These are phyloP conservation scores for Archocentrus centrarchus DNA, from an alignment of 2,113 vertebrate genomes.

Conservation along the genomic window DNA sequence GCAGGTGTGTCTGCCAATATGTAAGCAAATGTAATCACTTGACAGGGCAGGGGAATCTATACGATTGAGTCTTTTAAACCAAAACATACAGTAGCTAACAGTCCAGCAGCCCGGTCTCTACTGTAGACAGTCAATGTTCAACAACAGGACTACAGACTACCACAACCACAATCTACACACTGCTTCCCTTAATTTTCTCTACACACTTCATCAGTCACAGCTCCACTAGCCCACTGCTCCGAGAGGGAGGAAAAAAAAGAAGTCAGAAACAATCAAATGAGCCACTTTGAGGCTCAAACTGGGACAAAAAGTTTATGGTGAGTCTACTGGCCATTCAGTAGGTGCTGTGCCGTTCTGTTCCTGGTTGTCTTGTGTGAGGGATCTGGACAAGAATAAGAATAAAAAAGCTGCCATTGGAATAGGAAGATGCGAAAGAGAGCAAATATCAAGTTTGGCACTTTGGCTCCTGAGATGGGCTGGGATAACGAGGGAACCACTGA, in stretches of 20 bases:
- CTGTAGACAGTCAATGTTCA: constrained; percentile 69
- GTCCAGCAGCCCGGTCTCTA: constrained; percentile 72
- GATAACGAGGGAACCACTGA: background rate
- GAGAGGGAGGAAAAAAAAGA: background rate
- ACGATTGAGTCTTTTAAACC: constrained; percentile 51
- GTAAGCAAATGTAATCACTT: constrained; percentile 47
- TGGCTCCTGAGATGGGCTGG: background rate
- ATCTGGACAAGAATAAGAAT: constrained; percentile 71
- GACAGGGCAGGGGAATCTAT: constrained; percentile 37
- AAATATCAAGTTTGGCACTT: background rate
- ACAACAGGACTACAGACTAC: constrained; percentile 74
- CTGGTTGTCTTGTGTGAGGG: constrained; percentile 84
- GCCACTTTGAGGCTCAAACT: constrained; percentile 23
- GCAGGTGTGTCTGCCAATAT: constrained; percentile 34
- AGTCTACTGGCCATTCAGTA: constrained; percentile 75
- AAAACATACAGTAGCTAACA: constrained; percentile 68
- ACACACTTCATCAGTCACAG: constrained; percentile 45
- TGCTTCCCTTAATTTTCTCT: constrained; percentile 53
- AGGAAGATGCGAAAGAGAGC: background rate
- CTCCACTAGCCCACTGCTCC: constrained; percentile 43
- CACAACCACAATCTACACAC: constrained; percentile 76
- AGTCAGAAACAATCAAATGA: constrained; percentile 42
- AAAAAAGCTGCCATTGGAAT: constrained; percentile 36
- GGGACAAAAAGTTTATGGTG: constrained; percentile 46
- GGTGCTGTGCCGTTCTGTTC: constrained; percentile 86